Evolutionary conservation across 2,888 invertebrate genomes (phyloP), one percentile per base, ranked within the genome.

Genomic region (Alloplasta piceator): DNA sequence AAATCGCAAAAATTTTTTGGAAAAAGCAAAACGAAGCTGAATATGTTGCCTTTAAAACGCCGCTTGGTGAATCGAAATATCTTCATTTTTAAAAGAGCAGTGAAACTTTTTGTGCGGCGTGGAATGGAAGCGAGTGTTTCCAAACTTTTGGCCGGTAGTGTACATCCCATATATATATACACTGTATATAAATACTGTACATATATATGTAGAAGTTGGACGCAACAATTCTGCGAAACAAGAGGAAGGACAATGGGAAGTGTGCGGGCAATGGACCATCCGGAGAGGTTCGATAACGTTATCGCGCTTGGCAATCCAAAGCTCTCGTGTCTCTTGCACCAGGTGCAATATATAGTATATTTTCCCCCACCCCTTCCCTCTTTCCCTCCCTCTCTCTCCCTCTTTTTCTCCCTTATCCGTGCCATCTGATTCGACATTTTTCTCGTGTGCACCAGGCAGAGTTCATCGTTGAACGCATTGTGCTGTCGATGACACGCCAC

Each of bases 221-320:
- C 14, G n/a, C 55, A 67, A 67, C 68, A 43, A 36, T 68, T 26
- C 43, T 56, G 12, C 16, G 14, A 14, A 52, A 12, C 66, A 14
- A 6, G 55, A 14, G 36, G 43, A 52, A 7, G 16, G 12, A 61
- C 61, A 61, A 71, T 58, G 58, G 10, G 61, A 71, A 50, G 16
- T 36, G 43, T 14, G 38, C 36, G 46, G 41, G 55, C 52, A 71
- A 36, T 72, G 72, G 56, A 75, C 66, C 66, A 63, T 55, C 48
- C 71, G 64, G 56, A 46, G 9, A 64, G 61, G 46, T 64, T 68
- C 76, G 72, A 80, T 73, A 73, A 73, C 76, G 72, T 73, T 76
- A 55, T 80, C 76, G 61, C 39, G 56, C 38, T 52, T 43, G 63
- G 63, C 72, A 67, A 76, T 76, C 76, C 56, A 64, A 38, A 73